These are phyloP conservation scores for Dermolepida albohirtum DNA, from an alignment of 2,888 invertebrate genomes.

Conservation along the genomic window DNA sequence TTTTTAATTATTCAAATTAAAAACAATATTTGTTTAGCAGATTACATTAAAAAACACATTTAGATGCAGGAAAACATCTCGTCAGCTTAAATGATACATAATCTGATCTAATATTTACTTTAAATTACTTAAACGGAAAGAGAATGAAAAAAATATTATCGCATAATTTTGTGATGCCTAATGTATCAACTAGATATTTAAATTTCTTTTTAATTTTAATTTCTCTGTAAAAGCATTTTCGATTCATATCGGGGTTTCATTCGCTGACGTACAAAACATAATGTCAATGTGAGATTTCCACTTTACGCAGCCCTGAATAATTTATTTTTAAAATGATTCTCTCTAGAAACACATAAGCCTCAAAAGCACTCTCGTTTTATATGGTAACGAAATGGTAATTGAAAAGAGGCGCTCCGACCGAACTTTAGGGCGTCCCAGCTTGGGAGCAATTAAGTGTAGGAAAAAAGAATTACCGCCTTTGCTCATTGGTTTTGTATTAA, in stretches of 20 bases:
- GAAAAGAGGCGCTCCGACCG: constrained; percentile 16
- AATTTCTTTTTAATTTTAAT: too few species aligned
- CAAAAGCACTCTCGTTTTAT: constrained; percentile 29
- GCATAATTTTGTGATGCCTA: too few species aligned
- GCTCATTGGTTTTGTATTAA: constrained; percentile 11
- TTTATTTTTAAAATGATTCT: constrained; percentile 33
- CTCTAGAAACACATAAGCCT: constrained; percentile 20
- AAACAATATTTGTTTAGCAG: too few species aligned
- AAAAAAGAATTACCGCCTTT: neutral
- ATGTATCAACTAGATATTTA: too few species aligned
- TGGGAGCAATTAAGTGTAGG: constrained; percentile 16
- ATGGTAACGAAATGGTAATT: constrained; percentile 23
- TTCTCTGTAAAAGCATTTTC: neutral
- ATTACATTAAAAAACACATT: too few species aligned
- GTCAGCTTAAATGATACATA: too few species aligned
- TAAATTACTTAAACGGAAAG: too few species aligned
- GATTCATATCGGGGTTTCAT: constrained; percentile 6
- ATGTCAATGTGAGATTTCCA: constrained; percentile 15
- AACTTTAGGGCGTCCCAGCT: neutral
- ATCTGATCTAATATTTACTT: too few species aligned
- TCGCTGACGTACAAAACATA: neutral
- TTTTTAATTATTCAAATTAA: too few species aligned
- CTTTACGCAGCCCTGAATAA: constrained; percentile 19
- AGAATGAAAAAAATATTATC: too few species aligned
- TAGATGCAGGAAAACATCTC: too few species aligned